Evolutionary conservation across 2,888 invertebrate species (phyloP), one percentile per base, ranked within the genome.

Genomic region (Bellardia bayeri): DNA sequence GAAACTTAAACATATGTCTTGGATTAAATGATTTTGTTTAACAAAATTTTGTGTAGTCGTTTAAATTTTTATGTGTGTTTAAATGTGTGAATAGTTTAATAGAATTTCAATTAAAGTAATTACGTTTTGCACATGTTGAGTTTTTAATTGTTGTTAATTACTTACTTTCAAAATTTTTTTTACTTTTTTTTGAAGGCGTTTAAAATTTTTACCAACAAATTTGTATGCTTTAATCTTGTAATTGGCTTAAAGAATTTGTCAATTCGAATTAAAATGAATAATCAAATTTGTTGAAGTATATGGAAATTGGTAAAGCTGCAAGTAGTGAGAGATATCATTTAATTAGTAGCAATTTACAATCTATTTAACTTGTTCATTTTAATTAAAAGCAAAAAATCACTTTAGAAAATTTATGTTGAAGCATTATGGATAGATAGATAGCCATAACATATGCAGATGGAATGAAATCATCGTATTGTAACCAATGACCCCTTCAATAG

Each of bases 1-100:
- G 33, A 61, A 74, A 33, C 14, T 61, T 33, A 9, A 75, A 83
- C 69, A 76, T 58, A 49, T 83, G 83, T 56, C n/a, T 71, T 78
- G 23, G 14, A 83, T 78, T 76, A 69, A 82, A 78, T 45, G 54
- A 69, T 37, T 16, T 37, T 37, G 49, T 23, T 68, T 23, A 51
- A 51, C 5, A 69, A 79, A 80, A 30, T 51, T 40, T 40, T 14
- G 40, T 49, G 16, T 64, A 33, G 2, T 45, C 8, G 9, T n/a
- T 49, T 16, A 45, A 49, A 63, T 79, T 16, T 58, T 40, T 37
- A 30, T 42, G 11, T 40, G 2, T 51, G n/a, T 33, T 40, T 16
- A 37, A 37, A 37, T 37, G 37, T 37, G 37, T 37, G 4, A 37
- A 5, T 9, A 30, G 7, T 56, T 45, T 0, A 37, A 23, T 37